A percentile compares a stretch with the other conserved stretches of the same genome.
These are phyloP conservation scores for Spodoptera litura DNA, from an alignment of 1,140 invertebrate genomes.

Conservation along the genomic window DNA sequence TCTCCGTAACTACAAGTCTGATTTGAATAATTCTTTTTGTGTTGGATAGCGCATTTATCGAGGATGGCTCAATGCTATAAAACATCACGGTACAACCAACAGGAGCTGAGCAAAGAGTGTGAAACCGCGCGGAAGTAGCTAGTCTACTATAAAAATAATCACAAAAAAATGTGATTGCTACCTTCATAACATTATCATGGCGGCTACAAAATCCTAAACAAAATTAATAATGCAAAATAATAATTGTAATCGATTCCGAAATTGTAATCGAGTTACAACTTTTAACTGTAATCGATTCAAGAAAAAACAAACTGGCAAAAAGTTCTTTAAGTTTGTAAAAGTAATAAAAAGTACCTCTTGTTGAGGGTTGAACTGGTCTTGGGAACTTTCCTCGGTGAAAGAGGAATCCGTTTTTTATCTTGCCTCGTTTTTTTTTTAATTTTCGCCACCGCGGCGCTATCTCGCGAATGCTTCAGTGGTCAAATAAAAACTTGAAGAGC, in stretches of 20 bases:
- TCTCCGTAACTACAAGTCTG: too few relatives aligned
- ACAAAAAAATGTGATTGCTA: too few relatives aligned
- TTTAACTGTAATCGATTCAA: conserved; percentile 53
- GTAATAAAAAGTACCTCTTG: conserved; percentile 63
- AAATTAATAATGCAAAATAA: not conserved
- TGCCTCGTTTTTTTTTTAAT: conserved; percentile 78
- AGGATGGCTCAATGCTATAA: too few relatives aligned
- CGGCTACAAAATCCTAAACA: too few relatives aligned
- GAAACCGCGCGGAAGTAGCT: too few relatives aligned
- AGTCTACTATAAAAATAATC: too few relatives aligned
- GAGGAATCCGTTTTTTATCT: conserved; percentile 68
- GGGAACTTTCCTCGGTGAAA: conserved; percentile 61
- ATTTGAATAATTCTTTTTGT: too few relatives aligned
- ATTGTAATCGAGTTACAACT: conserved; percentile 38
- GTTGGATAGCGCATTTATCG: too few relatives aligned
- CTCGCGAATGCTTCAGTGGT: conserved; percentile 85
- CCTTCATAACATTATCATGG: too few relatives aligned
- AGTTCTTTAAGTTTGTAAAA: conserved; percentile 57
- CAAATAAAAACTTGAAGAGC: conserved; percentile 85
- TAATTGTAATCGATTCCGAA: conserved; percentile 6
- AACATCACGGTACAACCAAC: too few relatives aligned
- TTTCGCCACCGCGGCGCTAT: conserved; percentile 82
- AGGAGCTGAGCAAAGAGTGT: too few relatives aligned
- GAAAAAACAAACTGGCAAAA: conserved; percentile 50
- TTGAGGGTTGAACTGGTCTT: conserved; percentile 50